Conservation (phyloP, 2,797 vertebrate species). For the Numenius phaeopus region DNA sequence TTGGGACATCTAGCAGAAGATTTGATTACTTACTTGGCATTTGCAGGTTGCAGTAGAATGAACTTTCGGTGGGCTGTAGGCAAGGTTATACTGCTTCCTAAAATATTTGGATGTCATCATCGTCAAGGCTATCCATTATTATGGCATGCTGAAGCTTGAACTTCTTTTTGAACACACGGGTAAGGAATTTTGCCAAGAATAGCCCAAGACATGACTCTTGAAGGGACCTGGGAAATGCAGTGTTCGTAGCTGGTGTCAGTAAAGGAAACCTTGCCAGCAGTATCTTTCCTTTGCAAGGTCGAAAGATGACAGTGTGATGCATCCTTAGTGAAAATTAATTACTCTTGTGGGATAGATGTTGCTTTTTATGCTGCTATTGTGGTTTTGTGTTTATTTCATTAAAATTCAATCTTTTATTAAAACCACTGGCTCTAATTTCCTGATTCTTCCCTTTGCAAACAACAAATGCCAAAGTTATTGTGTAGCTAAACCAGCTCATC, state of each 20-base stretch:
- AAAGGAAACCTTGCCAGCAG: background rate
- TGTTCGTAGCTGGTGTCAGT: background rate
- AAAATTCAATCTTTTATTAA: background rate
- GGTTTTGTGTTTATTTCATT: slow-evolving; percentile 19
- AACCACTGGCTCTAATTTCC: slow-evolving; percentile 28
- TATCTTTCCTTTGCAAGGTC: background rate
- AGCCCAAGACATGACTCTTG: background rate
- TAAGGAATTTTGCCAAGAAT: background rate
- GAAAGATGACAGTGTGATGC: background rate
- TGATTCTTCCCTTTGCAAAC: background rate
- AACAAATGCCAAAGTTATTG: background rate
- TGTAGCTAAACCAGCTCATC: background rate
- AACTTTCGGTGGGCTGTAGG: background rate
- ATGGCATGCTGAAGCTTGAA: background rate
- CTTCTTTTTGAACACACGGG: background rate
- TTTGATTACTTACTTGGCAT: background rate
- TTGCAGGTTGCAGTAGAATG: background rate
- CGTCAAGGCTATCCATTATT: background rate
- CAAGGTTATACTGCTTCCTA: background rate
- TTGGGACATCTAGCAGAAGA: background rate
- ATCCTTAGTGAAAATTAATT: background rate
- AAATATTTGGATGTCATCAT: background rate
- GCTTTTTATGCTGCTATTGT: background rate
- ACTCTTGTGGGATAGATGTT: background rate
- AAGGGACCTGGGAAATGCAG: background rate